Percentiles rank a stretch among this genome's conserved stretches.
phyloP scores from a whole-genome alignment of 2,797 vertebrate species.

The Pipistrellus pipistrellus region DNA sequence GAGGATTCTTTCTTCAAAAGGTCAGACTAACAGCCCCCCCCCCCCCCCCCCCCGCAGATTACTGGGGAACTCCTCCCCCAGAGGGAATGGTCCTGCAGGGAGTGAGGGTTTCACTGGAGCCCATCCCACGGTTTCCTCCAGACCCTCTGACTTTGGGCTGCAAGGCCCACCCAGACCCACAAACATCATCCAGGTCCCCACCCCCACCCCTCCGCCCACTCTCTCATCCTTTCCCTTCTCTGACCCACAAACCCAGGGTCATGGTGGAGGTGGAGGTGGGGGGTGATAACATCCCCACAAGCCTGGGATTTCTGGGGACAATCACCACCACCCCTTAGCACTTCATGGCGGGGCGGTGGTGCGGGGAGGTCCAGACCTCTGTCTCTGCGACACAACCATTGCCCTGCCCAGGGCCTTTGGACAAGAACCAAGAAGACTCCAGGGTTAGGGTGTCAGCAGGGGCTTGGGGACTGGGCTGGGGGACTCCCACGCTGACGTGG shows the following conservation, averaged over 20 bases:
- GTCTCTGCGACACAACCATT: background rate
- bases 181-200: background rate
- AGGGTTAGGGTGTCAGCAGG: background rate
- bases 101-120: background rate
- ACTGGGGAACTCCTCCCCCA: background rate
- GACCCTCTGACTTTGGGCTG: background rate
- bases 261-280: too few species aligned
- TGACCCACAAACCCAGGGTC: background rate
- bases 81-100: background rate
- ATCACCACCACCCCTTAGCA: background rate
- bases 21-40: background rate
- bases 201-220: background rate
- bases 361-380: background rate
- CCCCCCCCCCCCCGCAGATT: background rate
- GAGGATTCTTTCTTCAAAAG: background rate
- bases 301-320: background rate
- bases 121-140: background rate
- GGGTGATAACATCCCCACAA: background rate
- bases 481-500: background rate
- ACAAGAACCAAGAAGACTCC: background rate
- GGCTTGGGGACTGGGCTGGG: accelerated
- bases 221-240: background rate
- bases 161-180: too few species aligned
- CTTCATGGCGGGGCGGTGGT: background rate
- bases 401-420: conserved; percentile 29